Evolutionary conservation across 2,888 invertebrate genomes (phyloP), one percentile per base, ranked within the genome.

Genomic region (Hypsopygia costalis): DNA sequence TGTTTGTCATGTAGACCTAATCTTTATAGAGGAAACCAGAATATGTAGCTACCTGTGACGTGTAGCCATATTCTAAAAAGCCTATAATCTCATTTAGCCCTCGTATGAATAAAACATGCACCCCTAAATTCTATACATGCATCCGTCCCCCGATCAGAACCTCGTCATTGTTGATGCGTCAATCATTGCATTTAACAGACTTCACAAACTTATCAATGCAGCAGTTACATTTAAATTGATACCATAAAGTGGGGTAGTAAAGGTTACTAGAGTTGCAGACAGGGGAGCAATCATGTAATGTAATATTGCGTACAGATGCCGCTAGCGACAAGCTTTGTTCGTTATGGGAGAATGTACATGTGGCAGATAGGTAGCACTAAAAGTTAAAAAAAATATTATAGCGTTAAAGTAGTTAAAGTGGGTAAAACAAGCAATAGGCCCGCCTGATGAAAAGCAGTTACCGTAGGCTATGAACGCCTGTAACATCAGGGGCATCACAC

Each of bases 221-320:
- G 6, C 7, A 8, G 25, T 25, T 6, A 6, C 25, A 25, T 25
- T 25, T 25, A 25, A 25, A 25, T 8, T 25, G 6, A n/a, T 8
- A 7, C 25, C n/a, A 1, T 5, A 25, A 25, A 8, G 6, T 25
- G n/a, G 3, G 25, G 25, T 7, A 25, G 25, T 25, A 25, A 25
- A 25, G n/a, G 25, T n/a, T 7, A 8, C 6, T 6, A 25, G n/a
- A 25, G 2, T 6, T 25, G 25, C n/a, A 8, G 25, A 25, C 6
- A 7, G 25, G n/a, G n/a, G 6, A 25, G 6, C 25, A 25, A 6
- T 27, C 32, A 41, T 43, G 61, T 62, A 60, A 62, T 54, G 40
- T 46, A 52, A 61, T 63, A 69, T 63, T 51, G 50, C 54, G 62
- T 59, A 55, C 57, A 63, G 58, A 68, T 65, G 69, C 53, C 46